Evolutionary conservation across 2,113 vertebrate genomes (phyloP), one percentile per base, ranked within the genome.

Genomic region (Pseudolaguvia tuberculata): DNA sequence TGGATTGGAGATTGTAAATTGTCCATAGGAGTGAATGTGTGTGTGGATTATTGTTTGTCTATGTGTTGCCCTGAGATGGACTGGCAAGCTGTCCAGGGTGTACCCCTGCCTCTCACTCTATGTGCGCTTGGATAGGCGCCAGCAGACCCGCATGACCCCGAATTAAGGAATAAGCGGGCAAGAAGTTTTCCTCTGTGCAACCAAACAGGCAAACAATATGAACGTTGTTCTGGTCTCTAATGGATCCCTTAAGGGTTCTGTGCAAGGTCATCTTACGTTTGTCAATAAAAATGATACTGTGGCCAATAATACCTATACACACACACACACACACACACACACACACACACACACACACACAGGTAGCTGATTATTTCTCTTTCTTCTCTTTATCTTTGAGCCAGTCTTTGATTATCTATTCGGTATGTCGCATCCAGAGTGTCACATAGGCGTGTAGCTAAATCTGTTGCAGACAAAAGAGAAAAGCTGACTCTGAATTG

Each of bases 351-450:
- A 29, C 2, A 70, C 52, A n/a, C 13, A 63, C 31, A 59, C 62
- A 70, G 74, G 61, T 65, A 27, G 58, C 71, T 53, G 79, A 84
- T 83, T 81, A 81, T 39, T 77, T 83, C 70, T 70, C 71, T 61
- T 76, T n/a, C n/a, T 61, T 48, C 70, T 45, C 45, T 53, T 70
- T 78, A 78, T 69, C 74, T 78, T 73, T 69, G 69, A 74, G 79
- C 67, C 81, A 67, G 74, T 53, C 77, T 75, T 81, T 83, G 78
- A 85, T 83, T 79, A 81, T 70, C 80, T 75, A 70, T 73, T 66
- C 77, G 72, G 72, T 70, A 61, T 78, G 72, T 55, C 18, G 47
- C 78, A 73, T 77, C 69, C 72, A 2, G 15, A 57, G 66, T 35
- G 11, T 21, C 35, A 42, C 39, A 61, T 75, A 71, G 62, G 55